Evolutionary conservation across 2,888 invertebrate genomes (phyloP).

Genomic region (Eretmocerus hayati): DNA sequence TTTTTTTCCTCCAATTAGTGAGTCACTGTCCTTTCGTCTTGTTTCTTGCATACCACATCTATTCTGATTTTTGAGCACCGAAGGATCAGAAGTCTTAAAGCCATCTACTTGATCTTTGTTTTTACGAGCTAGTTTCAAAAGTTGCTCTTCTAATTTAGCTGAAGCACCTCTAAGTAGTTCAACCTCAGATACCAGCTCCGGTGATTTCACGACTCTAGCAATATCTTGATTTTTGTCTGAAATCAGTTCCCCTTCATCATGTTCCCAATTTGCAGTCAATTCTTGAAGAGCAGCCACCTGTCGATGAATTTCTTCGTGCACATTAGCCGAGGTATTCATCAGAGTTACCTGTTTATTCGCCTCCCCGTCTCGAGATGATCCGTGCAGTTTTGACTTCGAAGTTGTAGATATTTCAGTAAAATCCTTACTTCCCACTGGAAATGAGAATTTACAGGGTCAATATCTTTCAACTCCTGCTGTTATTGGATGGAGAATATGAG

Average conservation of each 20-base stretch:
- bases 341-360: slow-evolving; percentile 44
- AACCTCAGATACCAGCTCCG: slow-evolving; percentile 9
- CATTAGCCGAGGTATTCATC: slow-evolving; percentile 35
- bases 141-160: slow-evolving; percentile 9
- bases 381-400: too few relatives aligned
- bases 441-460: too few relatives aligned
- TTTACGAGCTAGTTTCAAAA: slow-evolving; percentile 8
- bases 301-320: slow-evolving; percentile 41
- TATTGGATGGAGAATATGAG: too few relatives aligned
- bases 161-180: slow-evolving; percentile 16
- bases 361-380: slow-evolving; percentile 28
- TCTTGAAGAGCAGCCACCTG: slow-evolving; percentile 35
- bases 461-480: too few relatives aligned
- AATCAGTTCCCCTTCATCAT: neutral
- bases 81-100: too few relatives aligned
- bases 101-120: too few relatives aligned
- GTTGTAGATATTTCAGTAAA: too few relatives aligned
- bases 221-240: neutral
- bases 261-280: slow-evolving; percentile 36
- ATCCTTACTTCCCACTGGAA: too few relatives aligned
- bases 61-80: too few relatives aligned
- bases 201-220: neutral
- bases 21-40: too few relatives aligned
- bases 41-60: too few relatives aligned
- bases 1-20: too few relatives aligned